These are phyloP conservation scores for Ectropis crepuscularia DNA, from an alignment of 2,888 invertebrate genomes.

Conservation along the genomic window DNA sequence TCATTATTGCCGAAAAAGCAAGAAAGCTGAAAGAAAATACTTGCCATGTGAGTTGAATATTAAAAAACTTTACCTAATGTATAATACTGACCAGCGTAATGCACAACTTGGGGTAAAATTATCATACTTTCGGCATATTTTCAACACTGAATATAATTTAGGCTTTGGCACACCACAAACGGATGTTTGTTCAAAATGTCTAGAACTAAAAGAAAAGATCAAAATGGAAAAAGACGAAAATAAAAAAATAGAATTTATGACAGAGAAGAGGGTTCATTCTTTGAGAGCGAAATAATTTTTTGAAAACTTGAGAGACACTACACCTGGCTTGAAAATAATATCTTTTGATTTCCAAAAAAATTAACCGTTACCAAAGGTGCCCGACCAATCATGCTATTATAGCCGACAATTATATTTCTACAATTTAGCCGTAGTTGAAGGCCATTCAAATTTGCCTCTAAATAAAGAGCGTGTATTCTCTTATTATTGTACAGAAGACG, in stretches of 20 bases:
- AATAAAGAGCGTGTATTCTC: slow-evolving; percentile 43
- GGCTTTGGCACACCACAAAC: slow-evolving; percentile 13
- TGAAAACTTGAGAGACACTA: slow-evolving; percentile 6
- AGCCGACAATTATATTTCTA: slow-evolving; percentile 41
- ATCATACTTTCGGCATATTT: slow-evolving; percentile 10
- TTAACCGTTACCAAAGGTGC: background rate
- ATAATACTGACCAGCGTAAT: background rate
- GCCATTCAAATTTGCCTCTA: slow-evolving; percentile 30
- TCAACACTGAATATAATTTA: slow-evolving; percentile 6
- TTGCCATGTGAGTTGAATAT: background rate
- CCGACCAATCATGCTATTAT: slow-evolving; percentile 13
- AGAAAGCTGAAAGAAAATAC: background rate
- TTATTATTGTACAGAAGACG: slow-evolving; percentile 45
- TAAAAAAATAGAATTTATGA: too few relatives aligned
- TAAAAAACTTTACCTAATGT: too few relatives aligned
- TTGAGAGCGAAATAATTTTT: too few relatives aligned
- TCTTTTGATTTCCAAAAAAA: slow-evolving; percentile 8
- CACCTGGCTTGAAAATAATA: slow-evolving; percentile 2
- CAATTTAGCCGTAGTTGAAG: slow-evolving; percentile 36
- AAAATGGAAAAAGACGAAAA: slow-evolving; percentile 5
- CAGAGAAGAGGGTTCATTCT: too few relatives aligned
- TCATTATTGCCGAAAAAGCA: background rate
- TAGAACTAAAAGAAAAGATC: slow-evolving; percentile 1
- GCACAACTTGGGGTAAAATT: background rate
- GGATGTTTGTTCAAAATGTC: slow-evolving; percentile 13